Evolutionary conservation across 1,140 invertebrate genomes (phyloP), one percentile per base, ranked within the genome.

Genomic region (Drosophila ohnishii): DNA sequence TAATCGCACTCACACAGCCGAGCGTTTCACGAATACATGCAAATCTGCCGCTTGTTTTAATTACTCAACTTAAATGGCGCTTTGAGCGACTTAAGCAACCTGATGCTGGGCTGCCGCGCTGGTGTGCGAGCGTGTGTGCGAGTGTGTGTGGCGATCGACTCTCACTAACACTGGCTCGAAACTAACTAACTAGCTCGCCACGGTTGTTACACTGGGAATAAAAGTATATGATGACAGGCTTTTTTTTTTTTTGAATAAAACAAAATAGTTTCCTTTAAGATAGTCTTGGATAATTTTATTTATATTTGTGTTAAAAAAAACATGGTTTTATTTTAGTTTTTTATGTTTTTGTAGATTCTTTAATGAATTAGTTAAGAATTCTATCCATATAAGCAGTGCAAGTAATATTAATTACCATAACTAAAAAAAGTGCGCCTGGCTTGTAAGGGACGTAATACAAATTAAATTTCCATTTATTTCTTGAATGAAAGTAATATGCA

Each of bases 51-150:
- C 84, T 69, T 74, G 48, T 71, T 87, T 86, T 86, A 86, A 86
- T 86, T 86, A 86, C 82, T 86, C 82, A 86, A 86, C 82, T 86
- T 86, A 86, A 86, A 86, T 86, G 82, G 82, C 82, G 82, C 82
- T 86, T 85, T 88, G 83, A 87, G 84, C 76, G 83, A 83, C 84
- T 87, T 87, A 87, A 86, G 83, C 82, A 86, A 87, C 83, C 86
- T 86, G 80, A 82, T 71, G 69, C 35, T 69, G 78, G 66, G 61
- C 48, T 28, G 50, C 44, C 60, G 45, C 44, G 40, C 37, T 62
- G 59, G 56, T 72, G 63, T 76, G 57, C 51, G 50, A 25, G 57
- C 72, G 55, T 66, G 32, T 65, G 42, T 80, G 19, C 66, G n/a
- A 53, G 53, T 72, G 51, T 70, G 60, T 82, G 44, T 75, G 61